Conservation (phyloP, 2,797 vertebrate species). For the Channallabes apus region DNA sequence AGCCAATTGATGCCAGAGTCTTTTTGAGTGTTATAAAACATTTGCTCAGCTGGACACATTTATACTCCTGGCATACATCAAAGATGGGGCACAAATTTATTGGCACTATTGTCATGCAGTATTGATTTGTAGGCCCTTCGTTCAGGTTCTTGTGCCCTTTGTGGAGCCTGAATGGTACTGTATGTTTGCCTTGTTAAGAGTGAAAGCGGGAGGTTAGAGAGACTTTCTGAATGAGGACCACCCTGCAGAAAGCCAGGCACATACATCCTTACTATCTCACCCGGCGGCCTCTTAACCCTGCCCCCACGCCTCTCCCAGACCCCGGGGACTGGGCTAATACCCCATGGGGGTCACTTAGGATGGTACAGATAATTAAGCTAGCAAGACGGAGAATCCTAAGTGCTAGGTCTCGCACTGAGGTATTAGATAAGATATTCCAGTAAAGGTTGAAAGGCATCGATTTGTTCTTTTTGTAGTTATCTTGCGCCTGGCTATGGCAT, state of each 20-base stretch:
- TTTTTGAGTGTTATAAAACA: constrained; percentile 33
- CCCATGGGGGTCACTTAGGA: constrained; percentile 44
- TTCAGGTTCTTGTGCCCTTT: constrained; percentile 53
- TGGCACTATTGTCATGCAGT: constrained; percentile 56
- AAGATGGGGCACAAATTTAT: constrained; percentile 40
- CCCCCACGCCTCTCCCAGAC: constrained; percentile 40
- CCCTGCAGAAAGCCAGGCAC: constrained; percentile 58
- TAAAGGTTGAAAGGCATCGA: background rate
- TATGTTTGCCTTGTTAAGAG: constrained; percentile 62
- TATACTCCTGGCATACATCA: constrained; percentile 24
- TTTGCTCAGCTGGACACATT: constrained; percentile 47
- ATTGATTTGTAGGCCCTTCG: constrained; percentile 46
- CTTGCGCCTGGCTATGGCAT: background rate
- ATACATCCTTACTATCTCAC: constrained; percentile 39
- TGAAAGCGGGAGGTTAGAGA: constrained; percentile 63
- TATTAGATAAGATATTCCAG: constrained; percentile 33
- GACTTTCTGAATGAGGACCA: constrained; percentile 64
- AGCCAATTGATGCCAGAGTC: background rate
- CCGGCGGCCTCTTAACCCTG: constrained; percentile 44
- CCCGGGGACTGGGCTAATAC: constrained; percentile 48
- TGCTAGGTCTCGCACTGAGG: constrained; percentile 12
- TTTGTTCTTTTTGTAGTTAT: constrained; percentile 3
- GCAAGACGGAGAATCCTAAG: constrained; percentile 16
- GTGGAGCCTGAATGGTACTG: constrained; percentile 61
- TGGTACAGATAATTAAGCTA: constrained; percentile 42